Evolutionary conservation across 92 coral and sea anemone genomes (phyloP).

Genomic region (Parazoanthus darwini): DNA sequence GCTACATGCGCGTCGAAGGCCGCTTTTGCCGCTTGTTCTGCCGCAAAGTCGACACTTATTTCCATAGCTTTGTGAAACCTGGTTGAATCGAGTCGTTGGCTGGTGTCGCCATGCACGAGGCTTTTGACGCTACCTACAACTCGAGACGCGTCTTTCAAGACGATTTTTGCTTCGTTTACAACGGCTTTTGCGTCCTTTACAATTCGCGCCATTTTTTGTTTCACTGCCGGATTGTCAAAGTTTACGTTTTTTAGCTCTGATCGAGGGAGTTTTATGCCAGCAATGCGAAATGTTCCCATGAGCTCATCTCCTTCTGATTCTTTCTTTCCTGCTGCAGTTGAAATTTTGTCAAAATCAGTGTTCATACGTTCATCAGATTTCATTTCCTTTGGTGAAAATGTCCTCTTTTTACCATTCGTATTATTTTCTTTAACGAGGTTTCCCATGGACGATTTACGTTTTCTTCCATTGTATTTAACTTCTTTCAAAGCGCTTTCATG

Average conservation of each 20-base stretch:
- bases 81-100: neutral
- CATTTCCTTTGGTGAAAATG: neutral
- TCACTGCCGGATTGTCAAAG: conserved; percentile 53
- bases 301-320: neutral
- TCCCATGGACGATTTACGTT: neutral
- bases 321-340: neutral
- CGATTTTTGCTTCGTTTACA: conserved; percentile 71
- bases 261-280: conserved; percentile 54
- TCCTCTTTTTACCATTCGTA: neutral
- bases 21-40: conserved; percentile 13
- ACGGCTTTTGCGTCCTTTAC: conserved; percentile 67
- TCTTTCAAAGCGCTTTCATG: neutral
- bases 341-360: neutral
- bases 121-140: conserved; percentile 64
- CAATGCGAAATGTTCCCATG: conserved; percentile 19
- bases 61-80: neutral
- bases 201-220: conserved; percentile 59
- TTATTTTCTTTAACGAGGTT: neutral
- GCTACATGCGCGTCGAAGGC: conserved; percentile 16
- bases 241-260: conserved; percentile 53
- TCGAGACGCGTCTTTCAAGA: conserved; percentile 64
- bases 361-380: neutral
- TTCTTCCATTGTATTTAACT: neutral
- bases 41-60: neutral
- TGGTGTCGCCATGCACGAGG: conserved; percentile 45